These are phyloP conservation scores for Cetonia aurata DNA, from an alignment of 2,888 invertebrate genomes.

Conservation along the genomic window DNA sequence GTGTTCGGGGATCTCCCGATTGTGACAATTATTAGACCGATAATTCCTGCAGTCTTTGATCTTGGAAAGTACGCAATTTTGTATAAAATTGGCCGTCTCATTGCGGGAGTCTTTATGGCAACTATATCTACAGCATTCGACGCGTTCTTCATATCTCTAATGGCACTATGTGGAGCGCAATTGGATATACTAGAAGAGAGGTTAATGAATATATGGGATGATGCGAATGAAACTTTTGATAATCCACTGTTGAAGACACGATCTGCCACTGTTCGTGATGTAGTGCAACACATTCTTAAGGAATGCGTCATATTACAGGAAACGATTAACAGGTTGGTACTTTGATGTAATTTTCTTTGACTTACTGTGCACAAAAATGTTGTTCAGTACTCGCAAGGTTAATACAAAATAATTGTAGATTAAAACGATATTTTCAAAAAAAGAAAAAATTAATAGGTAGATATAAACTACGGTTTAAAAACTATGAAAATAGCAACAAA, in stretches of 20 bases:
- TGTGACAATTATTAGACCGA: constrained; percentile 23
- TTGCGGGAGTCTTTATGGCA: constrained; percentile 1
- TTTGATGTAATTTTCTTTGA: not conserved
- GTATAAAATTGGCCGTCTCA: constrained; percentile 30
- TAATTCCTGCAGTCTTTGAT: constrained; percentile 35
- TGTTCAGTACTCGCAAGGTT: no score
- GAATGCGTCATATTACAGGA: constrained; percentile 38
- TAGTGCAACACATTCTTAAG: constrained; percentile 17
- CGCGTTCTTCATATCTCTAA: constrained; percentile 25
- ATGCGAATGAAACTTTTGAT: constrained; percentile 1
- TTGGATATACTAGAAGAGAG: constrained; percentile 37
- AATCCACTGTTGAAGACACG: not conserved
- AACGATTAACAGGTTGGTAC: constrained; percentile 33
- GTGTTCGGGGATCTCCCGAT: constrained; percentile 31
- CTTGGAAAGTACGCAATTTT: constrained; percentile 27
- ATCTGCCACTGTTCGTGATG: not conserved
- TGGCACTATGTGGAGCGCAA: constrained; percentile 36
- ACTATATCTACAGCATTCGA: constrained; percentile 30
- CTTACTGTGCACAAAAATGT: no score
- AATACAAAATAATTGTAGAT: not conserved
- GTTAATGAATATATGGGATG: constrained; percentile 12
- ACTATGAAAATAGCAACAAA: no score
- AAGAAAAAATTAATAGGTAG: no score
- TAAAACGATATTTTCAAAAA: not conserved
- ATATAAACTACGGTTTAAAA: no score